A percentile compares a stretch with the other conserved stretches of the same genome.
Conservation (phyloP, 2,113 vertebrate species). For the Leptosomus discolor region DNA sequence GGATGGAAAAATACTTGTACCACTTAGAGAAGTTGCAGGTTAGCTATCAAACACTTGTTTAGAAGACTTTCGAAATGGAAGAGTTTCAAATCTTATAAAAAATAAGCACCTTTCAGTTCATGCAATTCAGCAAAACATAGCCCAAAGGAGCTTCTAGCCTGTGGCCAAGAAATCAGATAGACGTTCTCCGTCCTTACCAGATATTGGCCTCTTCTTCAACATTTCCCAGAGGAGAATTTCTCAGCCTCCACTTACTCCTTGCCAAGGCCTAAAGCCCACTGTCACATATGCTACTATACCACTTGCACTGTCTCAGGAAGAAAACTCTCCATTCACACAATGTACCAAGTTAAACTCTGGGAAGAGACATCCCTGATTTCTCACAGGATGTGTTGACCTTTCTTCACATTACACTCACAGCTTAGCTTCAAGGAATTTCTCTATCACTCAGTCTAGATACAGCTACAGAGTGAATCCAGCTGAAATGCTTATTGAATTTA, state of each 20-base stretch:
- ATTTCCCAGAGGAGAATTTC: not conserved
- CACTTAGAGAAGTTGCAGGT: not conserved
- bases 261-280: not conserved
- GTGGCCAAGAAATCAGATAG: not conserved
- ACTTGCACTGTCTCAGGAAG: not conserved
- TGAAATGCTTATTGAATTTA: constrained; percentile 1
- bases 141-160: not conserved
- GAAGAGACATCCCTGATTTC: constrained; percentile 1
- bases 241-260: not conserved
- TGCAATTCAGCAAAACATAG: not conserved
- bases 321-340: not conserved
- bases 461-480: constrained; percentile 17
- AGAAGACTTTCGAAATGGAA: not conserved
- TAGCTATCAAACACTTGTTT: not conserved
- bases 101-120: not conserved
- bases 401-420: constrained; percentile 24
- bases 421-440: constrained; percentile 17
- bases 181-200: not conserved
- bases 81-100: not conserved
- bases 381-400: constrained; percentile 13
- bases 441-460: constrained; percentile 14
- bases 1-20: not conserved
- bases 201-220: not conserved
- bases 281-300: not conserved
- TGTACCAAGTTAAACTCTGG: not conserved